Evolutionary conservation across 1,140 invertebrate species (phyloP).

Genomic region (Drosophila pruinosa): DNA sequence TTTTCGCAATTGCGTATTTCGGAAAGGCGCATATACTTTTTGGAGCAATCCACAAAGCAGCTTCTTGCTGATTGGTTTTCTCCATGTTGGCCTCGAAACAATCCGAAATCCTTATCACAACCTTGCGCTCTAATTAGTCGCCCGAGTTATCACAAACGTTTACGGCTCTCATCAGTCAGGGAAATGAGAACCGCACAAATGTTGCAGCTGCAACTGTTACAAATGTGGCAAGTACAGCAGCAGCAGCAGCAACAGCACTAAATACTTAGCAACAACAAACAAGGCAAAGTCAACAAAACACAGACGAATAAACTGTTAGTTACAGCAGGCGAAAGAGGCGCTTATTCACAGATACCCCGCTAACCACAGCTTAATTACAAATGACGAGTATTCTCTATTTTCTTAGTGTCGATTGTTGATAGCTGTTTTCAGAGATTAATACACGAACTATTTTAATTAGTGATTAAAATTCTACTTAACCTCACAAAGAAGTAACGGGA

Average conservation of each 20-base stretch:
- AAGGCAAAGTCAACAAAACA: neutral
- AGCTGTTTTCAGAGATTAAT: too few species aligned
- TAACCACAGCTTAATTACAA: neutral
- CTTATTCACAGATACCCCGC: neutral
- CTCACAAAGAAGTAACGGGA: too few species aligned
- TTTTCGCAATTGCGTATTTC: neutral
- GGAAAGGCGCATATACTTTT: neutral
- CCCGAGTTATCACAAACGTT: slow-evolving; percentile 30
- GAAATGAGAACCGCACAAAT: neutral
- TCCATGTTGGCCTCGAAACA: neutral
- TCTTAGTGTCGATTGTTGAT: too few species aligned
- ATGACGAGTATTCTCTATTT: too few species aligned
- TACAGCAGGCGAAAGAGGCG: neutral
- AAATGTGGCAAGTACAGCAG: slow-evolving; percentile 3
- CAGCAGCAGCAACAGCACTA: neutral
- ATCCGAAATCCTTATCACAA: neutral
- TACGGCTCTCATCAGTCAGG: slow-evolving; percentile 25
- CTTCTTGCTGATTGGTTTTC: slow-evolving; percentile 6
- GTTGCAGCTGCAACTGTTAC: neutral
- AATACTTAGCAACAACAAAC: neutral
- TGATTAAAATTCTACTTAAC: too few species aligned
- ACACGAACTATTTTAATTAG: too few species aligned
- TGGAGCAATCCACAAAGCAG: neutral
- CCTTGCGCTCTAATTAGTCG: slow-evolving; percentile 24
- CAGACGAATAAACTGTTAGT: neutral